Conservation (phyloP, 2,888 invertebrate species). For the Leucophenga montana region DNA sequence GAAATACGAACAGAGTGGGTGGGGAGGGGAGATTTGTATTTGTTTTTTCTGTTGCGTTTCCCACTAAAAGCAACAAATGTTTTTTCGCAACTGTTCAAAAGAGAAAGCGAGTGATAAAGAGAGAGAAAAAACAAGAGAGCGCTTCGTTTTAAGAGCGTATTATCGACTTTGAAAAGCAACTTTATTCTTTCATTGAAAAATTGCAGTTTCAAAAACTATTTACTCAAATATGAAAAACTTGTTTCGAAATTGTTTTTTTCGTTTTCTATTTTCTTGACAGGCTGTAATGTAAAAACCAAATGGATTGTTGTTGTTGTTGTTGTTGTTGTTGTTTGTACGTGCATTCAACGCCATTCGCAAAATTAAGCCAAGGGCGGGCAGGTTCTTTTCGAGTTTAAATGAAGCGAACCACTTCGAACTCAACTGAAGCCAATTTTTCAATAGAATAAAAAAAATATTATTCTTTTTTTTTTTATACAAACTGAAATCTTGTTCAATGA, state of each 20-base stretch:
- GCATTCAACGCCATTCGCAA: not conserved
- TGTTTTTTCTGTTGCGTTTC: not conserved
- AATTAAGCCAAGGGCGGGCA: conserved; percentile 62
- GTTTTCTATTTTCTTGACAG: not conserved
- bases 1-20: not conserved
- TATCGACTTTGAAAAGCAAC: not conserved
- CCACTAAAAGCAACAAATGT: conserved; percentile 14
- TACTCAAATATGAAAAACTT: conserved; percentile 1
- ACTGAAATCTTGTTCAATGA: conserved; percentile 45
- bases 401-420: not conserved
- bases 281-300: not conserved
- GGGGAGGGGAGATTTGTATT: no score
- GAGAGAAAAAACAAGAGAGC: not conserved
- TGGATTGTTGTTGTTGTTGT: conserved; percentile 17
- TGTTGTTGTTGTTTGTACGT: conserved; percentile 33
- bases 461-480: conserved; percentile 17
- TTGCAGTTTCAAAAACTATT: conserved; percentile 35
- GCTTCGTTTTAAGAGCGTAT: not conserved
- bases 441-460: conserved; percentile 27
- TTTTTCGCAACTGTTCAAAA: not conserved
- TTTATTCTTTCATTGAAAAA: conserved; percentile 18
- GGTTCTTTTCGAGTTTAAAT: conserved; percentile 45
- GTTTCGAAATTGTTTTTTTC: not conserved
- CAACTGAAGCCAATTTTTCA: conserved; percentile 43
- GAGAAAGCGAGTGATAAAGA: not conserved